A percentile compares a stretch with the other conserved stretches of the same genome.
These are phyloP conservation scores for Remorina albescens DNA, from an alignment of 2,797 vertebrate species.

Conservation along the genomic window DNA sequence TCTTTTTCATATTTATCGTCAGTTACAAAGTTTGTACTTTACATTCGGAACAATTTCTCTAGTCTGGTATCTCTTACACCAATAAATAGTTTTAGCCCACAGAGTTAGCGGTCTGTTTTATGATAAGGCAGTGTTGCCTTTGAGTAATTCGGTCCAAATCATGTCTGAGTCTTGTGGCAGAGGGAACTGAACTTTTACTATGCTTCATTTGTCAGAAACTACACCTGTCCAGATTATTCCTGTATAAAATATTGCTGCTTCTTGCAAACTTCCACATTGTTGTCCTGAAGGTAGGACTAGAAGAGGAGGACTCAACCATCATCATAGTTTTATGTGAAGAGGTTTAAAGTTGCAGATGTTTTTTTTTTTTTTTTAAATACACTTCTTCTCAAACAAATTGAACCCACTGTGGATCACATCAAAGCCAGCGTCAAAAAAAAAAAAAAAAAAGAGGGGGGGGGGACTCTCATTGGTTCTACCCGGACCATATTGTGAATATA, in stretches of 20 bases:
- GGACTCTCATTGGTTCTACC: constrained; percentile 36
- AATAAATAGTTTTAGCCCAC: too few species aligned
- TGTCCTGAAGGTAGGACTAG: constrained; percentile 12
- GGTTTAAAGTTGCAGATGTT: constrained; percentile 28
- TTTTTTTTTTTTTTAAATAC: constrained; percentile 40
- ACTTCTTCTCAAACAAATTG: constrained; percentile 56
- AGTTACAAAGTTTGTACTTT: too few species aligned
- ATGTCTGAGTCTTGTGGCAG: too few species aligned
- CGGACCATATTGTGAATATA: constrained; percentile 59
- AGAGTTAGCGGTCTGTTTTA: too few species aligned
- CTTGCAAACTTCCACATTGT: not conserved
- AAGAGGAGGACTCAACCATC: not conserved
- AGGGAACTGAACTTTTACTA: too few species aligned
- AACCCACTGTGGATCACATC: constrained; percentile 60
- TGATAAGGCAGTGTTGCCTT: too few species aligned
- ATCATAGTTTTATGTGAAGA: constrained; percentile 6
- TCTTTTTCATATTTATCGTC: too few species aligned
- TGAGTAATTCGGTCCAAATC: too few species aligned
- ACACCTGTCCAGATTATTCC: not conserved
- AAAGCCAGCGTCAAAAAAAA: constrained; percentile 54
- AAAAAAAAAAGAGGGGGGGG: too few species aligned
- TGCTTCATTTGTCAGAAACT: not conserved
- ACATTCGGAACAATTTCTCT: too few species aligned
- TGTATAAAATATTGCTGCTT: not conserved
- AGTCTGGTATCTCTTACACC: too few species aligned